These are phyloP conservation scores for Scalopus aquaticus DNA, from an alignment of 2,113 vertebrate species.

Conservation along the genomic window DNA sequence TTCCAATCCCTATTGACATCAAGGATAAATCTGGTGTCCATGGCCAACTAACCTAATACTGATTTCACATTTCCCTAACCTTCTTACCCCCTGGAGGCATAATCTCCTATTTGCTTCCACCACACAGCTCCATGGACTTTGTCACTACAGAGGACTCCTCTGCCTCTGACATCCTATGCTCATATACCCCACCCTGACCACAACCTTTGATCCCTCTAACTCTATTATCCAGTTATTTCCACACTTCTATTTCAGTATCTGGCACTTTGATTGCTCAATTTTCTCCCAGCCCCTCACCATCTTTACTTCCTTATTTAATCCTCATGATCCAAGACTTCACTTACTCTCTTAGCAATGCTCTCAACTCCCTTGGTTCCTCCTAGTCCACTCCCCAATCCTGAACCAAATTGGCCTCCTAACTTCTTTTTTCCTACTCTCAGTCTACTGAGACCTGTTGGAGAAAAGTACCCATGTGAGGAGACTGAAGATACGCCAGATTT, in stretches of 20 bases:
- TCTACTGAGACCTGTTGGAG: background rate
- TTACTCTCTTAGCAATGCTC: background rate
- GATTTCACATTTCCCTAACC: background rate
- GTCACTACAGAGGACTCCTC: background rate
- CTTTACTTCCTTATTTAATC: background rate
- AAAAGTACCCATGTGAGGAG: background rate
- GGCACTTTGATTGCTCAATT: background rate
- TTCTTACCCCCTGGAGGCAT: background rate
- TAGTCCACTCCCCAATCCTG: background rate
- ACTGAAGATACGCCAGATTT: background rate
- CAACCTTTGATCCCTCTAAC: background rate
- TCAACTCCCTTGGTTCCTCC: background rate
- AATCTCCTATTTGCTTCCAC: background rate
- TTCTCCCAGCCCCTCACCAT: background rate
- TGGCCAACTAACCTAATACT: background rate
- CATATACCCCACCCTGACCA: background rate
- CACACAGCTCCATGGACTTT: background rate
- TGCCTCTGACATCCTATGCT: background rate
- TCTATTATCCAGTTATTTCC: background rate
- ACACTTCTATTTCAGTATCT: background rate
- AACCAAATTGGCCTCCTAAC: background rate
- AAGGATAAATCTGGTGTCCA: background rate
- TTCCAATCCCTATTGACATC: background rate
- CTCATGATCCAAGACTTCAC: background rate
- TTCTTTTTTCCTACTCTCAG: background rate